Base-by-base conservation (phyloP, 2,888 invertebrate species). In the Calameuta filiformis region DNA sequence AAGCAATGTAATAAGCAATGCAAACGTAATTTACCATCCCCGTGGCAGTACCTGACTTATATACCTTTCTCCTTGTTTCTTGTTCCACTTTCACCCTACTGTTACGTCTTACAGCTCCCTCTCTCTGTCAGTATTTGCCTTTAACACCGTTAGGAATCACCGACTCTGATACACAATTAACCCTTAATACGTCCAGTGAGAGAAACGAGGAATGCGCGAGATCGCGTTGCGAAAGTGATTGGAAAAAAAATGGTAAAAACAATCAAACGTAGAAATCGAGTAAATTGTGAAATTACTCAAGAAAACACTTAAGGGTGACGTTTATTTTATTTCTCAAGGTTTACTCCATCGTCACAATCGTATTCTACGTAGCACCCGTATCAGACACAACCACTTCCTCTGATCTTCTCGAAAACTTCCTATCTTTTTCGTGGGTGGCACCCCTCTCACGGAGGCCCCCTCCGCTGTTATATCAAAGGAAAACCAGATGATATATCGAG, bases 401-500 rank as follows among this genome's bases (percentile, higher is more conserved):
- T 56, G 56, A 56, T 56, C 56, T 56, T 56, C 56, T 56, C 56
- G 6, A 56, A 56, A 56, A 56, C 23, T 56, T 56, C 23, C 56
- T 23, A 23, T 56, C 56, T 56, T 23, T 56, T 56, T 2, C 56
- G 56, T 23, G 56, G 56, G 23, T 9, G 56, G 56, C 56, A 23
- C 56, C 56, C 56, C 56, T 23, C 23, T 56, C 56, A 1, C 71
- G 3, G 31, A 23, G 71, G 33, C 33, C 4, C 33, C 33, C 33
- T 33, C 33, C 33, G 71, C 34, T 33, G 74, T 79, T 79, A 81
- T 80, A 85, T 87, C 85, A 84, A 86, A 85, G 84, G 79, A 84
- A 73, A 83, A 77, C 83, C 75, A 81, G 77, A 86, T 88, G 89
- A 89, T 88, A 83, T 88, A 89, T 86, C 84, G 81, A 77, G 83